A percentile compares a stretch with the other conserved stretches of the same genome.
phyloP scores from a whole-genome alignment of 2,888 invertebrate genomes.

The Poecilobothrus nobilitatus region DNA sequence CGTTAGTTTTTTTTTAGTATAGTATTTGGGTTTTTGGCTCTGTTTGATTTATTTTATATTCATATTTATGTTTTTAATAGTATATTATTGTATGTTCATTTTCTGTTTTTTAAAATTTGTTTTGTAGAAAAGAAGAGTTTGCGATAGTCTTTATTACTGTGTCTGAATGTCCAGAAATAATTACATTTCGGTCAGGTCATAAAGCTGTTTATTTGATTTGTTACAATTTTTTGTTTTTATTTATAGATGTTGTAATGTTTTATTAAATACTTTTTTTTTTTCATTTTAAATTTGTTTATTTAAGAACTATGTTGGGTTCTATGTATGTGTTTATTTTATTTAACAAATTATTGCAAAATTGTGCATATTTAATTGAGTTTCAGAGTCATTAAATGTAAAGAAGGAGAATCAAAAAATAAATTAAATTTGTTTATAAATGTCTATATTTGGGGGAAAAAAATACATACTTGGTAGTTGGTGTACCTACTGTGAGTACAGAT shows the following conservation, averaged over 20 bases:
- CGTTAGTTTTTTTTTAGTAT: too few relatives aligned
- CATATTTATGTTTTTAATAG: too few relatives aligned
- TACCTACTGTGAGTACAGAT: too few relatives aligned
- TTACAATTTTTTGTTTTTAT: neutral
- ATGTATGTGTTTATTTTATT: neutral
- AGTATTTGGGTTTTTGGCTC: too few relatives aligned
- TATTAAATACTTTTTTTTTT: neutral
- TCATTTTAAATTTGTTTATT: neutral
- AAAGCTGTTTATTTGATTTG: slow-evolving; percentile 6
- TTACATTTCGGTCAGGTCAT: neutral
- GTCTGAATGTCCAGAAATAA: neutral
- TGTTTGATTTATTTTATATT: too few relatives aligned
- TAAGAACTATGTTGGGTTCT: too few relatives aligned
- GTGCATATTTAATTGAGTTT: slow-evolving; percentile 1
- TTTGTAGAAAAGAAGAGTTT: too few relatives aligned
- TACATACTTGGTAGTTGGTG: too few relatives aligned
- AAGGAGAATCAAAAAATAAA: neutral
- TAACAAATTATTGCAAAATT: neutral
- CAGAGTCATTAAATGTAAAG: neutral
- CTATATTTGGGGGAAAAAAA: too few relatives aligned
- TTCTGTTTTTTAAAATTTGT: neutral
- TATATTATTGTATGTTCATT: neutral
- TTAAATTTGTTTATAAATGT: neutral
- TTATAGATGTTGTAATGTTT: neutral
- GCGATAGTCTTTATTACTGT: neutral